Conservation (phyloP, 2,113 vertebrate genomes). For the Tyrannus savana region DNA sequence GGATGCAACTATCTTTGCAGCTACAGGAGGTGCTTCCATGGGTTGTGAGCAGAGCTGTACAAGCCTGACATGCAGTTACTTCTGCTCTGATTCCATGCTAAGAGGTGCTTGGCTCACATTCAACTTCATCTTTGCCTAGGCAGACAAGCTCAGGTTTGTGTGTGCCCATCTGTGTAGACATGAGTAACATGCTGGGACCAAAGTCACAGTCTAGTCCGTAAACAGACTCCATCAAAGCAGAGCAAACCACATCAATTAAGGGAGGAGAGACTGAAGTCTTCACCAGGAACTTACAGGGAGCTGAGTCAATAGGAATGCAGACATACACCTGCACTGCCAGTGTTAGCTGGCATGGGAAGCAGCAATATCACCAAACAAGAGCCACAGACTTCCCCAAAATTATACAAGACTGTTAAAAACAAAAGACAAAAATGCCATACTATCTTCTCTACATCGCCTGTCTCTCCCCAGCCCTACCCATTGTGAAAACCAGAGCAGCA, state of each 20-base stretch:
- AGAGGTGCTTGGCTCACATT: not conserved
- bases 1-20: not conserved
- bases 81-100: not conserved
- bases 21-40: not conserved
- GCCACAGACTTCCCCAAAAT: not conserved
- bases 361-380: not conserved
- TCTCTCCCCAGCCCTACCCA: not conserved
- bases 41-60: not conserved
- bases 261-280: not conserved
- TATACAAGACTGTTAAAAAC: not conserved
- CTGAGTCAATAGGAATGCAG: constrained; percentile 10
- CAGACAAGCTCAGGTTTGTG: constrained; percentile 16
- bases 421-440: not conserved
- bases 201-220: not conserved
- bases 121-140: not conserved
- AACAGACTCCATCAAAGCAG: not conserved
- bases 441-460: not conserved
- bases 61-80: not conserved
- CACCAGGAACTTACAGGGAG: not conserved
- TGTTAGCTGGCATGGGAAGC: not conserved
- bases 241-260: constrained; percentile 25
- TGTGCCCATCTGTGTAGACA: not conserved
- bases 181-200: not conserved
- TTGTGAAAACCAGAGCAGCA: not conserved
- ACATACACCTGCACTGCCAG: not conserved